Base-by-base conservation (phyloP, 2,797 vertebrate genomes). In the Octomys mimax region DNA sequence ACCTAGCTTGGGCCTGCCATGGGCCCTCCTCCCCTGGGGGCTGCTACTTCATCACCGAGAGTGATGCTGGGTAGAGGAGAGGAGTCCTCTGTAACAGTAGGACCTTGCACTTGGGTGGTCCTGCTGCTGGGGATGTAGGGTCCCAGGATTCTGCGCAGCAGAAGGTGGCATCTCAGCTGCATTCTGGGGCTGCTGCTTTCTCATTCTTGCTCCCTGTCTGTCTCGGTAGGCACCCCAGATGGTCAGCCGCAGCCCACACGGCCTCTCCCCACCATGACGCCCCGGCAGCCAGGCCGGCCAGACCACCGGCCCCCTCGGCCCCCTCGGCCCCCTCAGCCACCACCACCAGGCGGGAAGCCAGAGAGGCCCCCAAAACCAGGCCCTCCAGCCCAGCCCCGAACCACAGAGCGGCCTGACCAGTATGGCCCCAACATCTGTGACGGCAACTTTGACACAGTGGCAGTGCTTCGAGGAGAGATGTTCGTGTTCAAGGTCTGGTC, bases 391-490 rank as follows among this genome's bases (percentile, higher is more conserved):
- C 98, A 98, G 4, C 99, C 99, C 77, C 98, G 98, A 90, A 98
- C 99, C 96, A 99, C 99, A 0, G 99, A 99, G 57, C 98, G 98
- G 61, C 99, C 99, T 0, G 99, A 99, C 96, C 99, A 99, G 91
- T 99, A 99, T 0, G 99, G 99, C 52, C 99, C 99, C 6, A 98
- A 99, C 97, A 99, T 99, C 98, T 99, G 99, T 0, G 99, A 99
- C 0, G 99, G 99, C 42, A 99, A 99, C 98, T 99, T 99, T 0
- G 99, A 99, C 98, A 99, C 99, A 0, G 99, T 99, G 91, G 99
- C 99, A 0, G 98, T 99, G 98, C 99, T 99, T 86, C 99, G 99
- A 5, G 99, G 99, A 96, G 99, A 99, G 97, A 99, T 99, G 99
- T 99, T 99, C 94, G 99, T 99, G 59, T 99, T 99, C 97, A 99